Evolutionary conservation across 2,888 invertebrate genomes (phyloP).

Genomic region (Protonemura montana): DNA sequence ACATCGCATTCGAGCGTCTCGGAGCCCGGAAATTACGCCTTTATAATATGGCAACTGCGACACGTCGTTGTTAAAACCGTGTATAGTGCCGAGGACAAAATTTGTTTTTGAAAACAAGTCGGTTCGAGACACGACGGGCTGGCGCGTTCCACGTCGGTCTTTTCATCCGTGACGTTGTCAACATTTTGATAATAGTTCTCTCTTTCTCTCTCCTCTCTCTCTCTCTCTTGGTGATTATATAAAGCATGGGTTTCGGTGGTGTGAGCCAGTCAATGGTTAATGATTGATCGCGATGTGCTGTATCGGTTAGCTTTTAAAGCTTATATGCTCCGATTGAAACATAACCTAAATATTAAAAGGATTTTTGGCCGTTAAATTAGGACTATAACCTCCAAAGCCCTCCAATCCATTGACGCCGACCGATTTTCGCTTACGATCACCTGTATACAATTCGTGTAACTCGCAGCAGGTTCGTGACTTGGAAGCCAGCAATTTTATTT

Average conservation of each 20-base stretch:
- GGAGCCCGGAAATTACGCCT: conserved; percentile 22
- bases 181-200: background rate
- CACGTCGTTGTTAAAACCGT: background rate
- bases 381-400: background rate
- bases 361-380: background rate
- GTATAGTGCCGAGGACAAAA: background rate
- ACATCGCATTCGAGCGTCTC: background rate
- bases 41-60: background rate
- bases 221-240: background rate
- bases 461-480: background rate
- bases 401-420: background rate
- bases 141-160: background rate
- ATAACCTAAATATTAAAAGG: background rate
- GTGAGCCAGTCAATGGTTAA: background rate
- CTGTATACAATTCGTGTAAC: background rate
- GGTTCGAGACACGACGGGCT: background rate
- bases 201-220: no score
- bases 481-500: background rate
- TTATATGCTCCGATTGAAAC: background rate
- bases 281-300: background rate
- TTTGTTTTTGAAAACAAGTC: background rate
- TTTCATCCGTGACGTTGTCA: background rate
- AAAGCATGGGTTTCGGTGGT: background rate
- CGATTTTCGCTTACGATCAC: background rate
- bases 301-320: background rate